Evolutionary conservation across 2,888 invertebrate species (phyloP), one percentile per base, ranked within the genome.

Genomic region (Noctuana brunneofusca): DNA sequence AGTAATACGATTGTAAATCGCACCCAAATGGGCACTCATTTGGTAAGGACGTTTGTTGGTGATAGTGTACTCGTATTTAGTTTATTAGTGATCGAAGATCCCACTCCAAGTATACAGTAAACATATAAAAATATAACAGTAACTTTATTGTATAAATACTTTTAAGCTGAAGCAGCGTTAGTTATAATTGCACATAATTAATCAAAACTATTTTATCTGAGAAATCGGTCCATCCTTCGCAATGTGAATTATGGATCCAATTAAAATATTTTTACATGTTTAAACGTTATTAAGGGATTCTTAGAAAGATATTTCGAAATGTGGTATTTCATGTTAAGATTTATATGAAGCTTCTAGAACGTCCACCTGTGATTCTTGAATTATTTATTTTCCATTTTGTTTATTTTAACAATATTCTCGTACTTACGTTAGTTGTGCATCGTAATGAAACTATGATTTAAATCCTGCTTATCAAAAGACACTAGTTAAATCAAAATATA

Each of bases 221-320:
- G 35, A 35, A 53, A 53, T 20, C 18, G 6, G 20, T 1, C 22
- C n/a, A 14, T 20, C 4, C 18, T 14, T 20, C 6, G 22, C 22
- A 48, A 22, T 24, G n/a, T 53, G 53, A 53, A 35, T 22, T 35
- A 53, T 53, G 53, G 35, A n/a, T 20, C 35, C 53, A 35, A 38
- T 53, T 53, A 53, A 53, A 53, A 53, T 53, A 38, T 53, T 53
- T 53, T 35, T 35, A 53, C 53, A 53, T 38, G 14, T 22, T 38
- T 53, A 35, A 53, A 8, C 12, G 35, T 12, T 22, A 53, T 53
- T 53, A 53, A 35, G 35, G 22, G 35, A 53, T 53, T 53, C 53
- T 9, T 53, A 53, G 53, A 20, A 50, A 38, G 20, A 53, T 22
- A 32, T 38, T 16, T 38, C 2, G 8, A 18, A 14, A 32, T 20